Conservation (phyloP, 1,140 invertebrate species). For the Diprion similis region DNA sequence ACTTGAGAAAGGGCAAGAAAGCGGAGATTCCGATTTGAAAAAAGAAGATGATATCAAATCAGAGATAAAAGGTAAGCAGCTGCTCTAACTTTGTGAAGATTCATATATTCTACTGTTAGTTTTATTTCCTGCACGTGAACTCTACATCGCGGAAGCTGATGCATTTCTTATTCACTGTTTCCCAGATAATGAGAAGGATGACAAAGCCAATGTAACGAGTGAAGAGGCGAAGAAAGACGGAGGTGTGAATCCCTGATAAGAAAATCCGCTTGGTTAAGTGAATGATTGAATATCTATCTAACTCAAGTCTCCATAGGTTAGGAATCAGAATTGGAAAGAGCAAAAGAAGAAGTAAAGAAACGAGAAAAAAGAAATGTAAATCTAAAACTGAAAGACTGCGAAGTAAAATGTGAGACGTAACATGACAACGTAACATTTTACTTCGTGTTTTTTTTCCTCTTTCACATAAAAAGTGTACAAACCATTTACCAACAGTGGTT, state of each 20-base stretch:
- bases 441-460: not conserved
- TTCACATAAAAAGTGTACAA: not conserved
- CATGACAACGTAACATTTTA: not conserved
- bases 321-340: constrained; percentile 1
- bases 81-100: constrained; percentile 32
- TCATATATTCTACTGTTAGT: constrained; percentile 21
- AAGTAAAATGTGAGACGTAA: not conserved
- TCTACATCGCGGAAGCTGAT: constrained; percentile 17
- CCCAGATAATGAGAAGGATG: constrained; percentile 71
- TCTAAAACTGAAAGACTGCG: constrained; percentile 16
- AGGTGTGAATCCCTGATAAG: constrained; percentile 56
- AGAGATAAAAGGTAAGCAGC: constrained; percentile 65
- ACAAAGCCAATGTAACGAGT: constrained; percentile 63
- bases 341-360: no score
- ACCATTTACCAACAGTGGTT: not conserved
- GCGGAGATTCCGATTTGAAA: constrained; percentile 61
- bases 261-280: not conserved
- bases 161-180: constrained; percentile 31
- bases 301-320: constrained; percentile 38
- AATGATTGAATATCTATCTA: constrained; percentile 32
- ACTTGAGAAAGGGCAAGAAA: constrained; percentile 71
- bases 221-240: constrained; percentile 71
- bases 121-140: constrained; percentile 22
- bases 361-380: constrained; percentile 15
- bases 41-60: constrained; percentile 70